These are phyloP conservation scores for Peribatodes rhomboidaria DNA, from an alignment of 2,888 invertebrate genomes.

Conservation along the genomic window DNA sequence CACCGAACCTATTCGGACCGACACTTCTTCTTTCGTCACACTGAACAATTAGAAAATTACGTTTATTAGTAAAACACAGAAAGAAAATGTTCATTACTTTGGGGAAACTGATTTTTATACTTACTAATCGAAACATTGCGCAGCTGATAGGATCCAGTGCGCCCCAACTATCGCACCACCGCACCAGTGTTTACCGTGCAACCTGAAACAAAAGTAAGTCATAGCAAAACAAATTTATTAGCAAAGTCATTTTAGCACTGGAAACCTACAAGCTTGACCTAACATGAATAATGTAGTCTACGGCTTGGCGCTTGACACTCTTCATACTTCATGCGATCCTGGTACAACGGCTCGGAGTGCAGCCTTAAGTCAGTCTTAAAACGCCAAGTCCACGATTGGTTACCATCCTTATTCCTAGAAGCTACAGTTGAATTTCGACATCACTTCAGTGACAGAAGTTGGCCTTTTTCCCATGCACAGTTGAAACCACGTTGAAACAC, in stretches of 20 bases:
- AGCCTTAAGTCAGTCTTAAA: constrained; percentile 32
- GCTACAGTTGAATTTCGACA: constrained; percentile 36
- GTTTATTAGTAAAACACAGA: no score
- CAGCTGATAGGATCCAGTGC: constrained; percentile 76
- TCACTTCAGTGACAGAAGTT: constrained; percentile 18
- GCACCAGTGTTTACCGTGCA: constrained; percentile 81
- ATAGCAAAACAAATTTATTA: background rate
- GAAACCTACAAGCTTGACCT: background rate
- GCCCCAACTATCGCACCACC: constrained; percentile 77
- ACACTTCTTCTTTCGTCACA: constrained; percentile 74
- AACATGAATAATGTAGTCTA: background rate
- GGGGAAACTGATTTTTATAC: constrained; percentile 51
- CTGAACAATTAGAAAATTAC: constrained; percentile 49
- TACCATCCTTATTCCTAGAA: constrained; percentile 35
- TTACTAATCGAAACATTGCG: constrained; percentile 83
- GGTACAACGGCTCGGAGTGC: constrained; percentile 20
- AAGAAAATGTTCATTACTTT: no score
- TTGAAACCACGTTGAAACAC: constrained; percentile 17
- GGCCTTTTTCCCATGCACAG: constrained; percentile 27
- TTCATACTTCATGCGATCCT: constrained; percentile 38
- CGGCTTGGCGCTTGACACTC: background rate
- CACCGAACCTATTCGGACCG: constrained; percentile 76
- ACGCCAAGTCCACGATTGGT: constrained; percentile 20
- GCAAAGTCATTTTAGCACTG: background rate
- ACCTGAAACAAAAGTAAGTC: constrained; percentile 53